Evolutionary conservation across 2,113 vertebrate species (phyloP), one percentile per base, ranked within the genome.

Genomic region (Spea bombifrons): DNA sequence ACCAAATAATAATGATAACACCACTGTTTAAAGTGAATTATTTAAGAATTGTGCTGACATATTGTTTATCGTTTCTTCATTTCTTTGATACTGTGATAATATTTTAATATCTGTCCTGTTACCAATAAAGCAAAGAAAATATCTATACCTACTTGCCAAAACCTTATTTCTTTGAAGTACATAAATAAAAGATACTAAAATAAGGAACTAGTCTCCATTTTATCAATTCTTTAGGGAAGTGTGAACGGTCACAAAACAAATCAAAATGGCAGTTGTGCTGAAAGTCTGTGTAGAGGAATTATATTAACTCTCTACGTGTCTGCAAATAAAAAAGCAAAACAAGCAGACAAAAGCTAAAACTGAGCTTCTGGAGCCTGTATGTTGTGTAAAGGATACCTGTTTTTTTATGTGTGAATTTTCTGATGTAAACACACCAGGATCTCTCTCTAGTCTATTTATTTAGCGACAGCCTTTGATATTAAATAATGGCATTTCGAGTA

Each of bases 211-310:
- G n/a, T 64, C 17, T 64, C 61, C 17, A 30, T 64, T 64, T 64
- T 64, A 5, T 64, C 17, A 64, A 64, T 64, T 64, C 61, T 30
- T 64, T 17, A 30, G 61, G 61, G 61, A 64, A 64, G 61, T 17
- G 5, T 64, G 61, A 64, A 64, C 8, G 61, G 61, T 64, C 61
- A 64, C 61, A 17, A 30, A 16, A 64, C 61, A 64, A 64, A 64
- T 64, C 61, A 64, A 64, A 64, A 64, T 64, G 17, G 61, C 61
- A 64, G n/a, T 64, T 64, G n/a, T 64, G 61, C 61, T 30, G 17
- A 64, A 64, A 17, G 61, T 64, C 61, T 64, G 61, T 17, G 61
- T 7, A 30, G 61, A 64, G 13, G 61, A 16, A 64, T 64, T 6
- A 64, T 16, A 16, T 64, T 64, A 64, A 64, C 13, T 30, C 17